phyloP scores from a whole-genome alignment of 2,888 invertebrate genomes.

The Amphipyra berbera region DNA sequence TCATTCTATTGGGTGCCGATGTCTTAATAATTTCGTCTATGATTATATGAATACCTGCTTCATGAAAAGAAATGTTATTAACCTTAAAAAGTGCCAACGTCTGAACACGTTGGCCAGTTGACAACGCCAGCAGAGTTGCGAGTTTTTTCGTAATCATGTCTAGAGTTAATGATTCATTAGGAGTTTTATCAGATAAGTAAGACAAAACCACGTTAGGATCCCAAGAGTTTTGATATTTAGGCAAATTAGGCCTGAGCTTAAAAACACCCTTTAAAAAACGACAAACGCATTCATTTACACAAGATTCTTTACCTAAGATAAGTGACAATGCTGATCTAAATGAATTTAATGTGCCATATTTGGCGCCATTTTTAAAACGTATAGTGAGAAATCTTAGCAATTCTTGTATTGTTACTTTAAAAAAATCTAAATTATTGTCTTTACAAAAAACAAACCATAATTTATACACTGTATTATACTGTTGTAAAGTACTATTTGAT shows the following conservation, averaged over 20 bases:
- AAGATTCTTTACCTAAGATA: not conserved
- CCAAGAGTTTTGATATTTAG: not conserved
- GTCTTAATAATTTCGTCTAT: conserved; percentile 11
- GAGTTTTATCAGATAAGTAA: conserved; percentile 3
- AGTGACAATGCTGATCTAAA: conserved; percentile 6
- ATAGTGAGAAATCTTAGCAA: conserved; percentile 1
- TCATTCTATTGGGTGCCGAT: not conserved
- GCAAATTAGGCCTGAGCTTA: not conserved
- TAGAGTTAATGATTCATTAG: conserved; percentile 12
- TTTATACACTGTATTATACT: conserved; percentile 4
- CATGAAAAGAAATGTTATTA: not conserved
- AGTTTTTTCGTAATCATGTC: conserved; percentile 21
- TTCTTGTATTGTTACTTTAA: not conserved
- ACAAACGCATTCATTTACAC: conserved; percentile 6
- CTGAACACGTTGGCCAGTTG: conserved; percentile 19
- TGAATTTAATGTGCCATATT: conserved; percentile 9
- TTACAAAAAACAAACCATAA: not conserved
- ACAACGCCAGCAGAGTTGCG: conserved; percentile 15
- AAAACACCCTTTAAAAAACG: not conserved
- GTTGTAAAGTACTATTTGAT: not conserved
- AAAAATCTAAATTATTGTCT: no score
- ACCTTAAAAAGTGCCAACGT: conserved; percentile 12
- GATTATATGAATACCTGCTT: not conserved
- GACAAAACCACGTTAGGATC: not conserved
- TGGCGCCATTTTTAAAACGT: conserved; percentile 3